Conservation (phyloP, 2,888 invertebrate genomes). For the Lasioglossum calceatum region DNA sequence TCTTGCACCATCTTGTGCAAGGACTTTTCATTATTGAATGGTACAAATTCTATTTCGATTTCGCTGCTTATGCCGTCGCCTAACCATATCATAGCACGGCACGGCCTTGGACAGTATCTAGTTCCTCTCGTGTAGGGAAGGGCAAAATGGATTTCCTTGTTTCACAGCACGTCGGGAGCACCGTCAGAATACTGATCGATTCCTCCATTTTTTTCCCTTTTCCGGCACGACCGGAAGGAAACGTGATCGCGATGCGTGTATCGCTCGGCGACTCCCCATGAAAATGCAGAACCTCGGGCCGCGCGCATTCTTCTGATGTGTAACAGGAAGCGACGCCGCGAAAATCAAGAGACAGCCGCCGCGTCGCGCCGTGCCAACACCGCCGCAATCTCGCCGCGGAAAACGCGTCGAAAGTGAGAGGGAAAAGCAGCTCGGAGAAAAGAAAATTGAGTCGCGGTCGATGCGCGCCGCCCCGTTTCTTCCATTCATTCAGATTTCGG, state of each 20-base stretch:
- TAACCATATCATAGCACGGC: no score
- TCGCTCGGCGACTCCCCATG: neutral
- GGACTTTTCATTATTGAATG: no score
- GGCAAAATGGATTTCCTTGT: slow-evolving; percentile 9
- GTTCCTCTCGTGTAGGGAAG: neutral
- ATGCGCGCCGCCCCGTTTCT: neutral
- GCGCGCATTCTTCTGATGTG: neutral
- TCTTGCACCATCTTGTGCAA: no score
- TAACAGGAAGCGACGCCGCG: neutral
- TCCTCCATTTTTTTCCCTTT: neutral
- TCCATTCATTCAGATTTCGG: neutral
- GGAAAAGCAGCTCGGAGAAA: neutral
- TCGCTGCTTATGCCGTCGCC: no score
- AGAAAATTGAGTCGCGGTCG: neutral
- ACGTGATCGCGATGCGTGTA: neutral
- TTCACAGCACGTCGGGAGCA: neutral
- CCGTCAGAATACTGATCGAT: neutral
- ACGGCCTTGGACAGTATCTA: neutral
- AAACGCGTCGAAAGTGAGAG: neutral
- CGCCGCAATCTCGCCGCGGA: neutral
- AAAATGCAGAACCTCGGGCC: neutral
- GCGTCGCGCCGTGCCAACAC: no score
- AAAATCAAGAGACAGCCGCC: neutral
- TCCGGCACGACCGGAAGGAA: neutral
- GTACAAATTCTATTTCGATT: no score